These are phyloP conservation scores for Aromia moschata DNA, from an alignment of 2,888 invertebrate genomes.

Conservation along the genomic window DNA sequence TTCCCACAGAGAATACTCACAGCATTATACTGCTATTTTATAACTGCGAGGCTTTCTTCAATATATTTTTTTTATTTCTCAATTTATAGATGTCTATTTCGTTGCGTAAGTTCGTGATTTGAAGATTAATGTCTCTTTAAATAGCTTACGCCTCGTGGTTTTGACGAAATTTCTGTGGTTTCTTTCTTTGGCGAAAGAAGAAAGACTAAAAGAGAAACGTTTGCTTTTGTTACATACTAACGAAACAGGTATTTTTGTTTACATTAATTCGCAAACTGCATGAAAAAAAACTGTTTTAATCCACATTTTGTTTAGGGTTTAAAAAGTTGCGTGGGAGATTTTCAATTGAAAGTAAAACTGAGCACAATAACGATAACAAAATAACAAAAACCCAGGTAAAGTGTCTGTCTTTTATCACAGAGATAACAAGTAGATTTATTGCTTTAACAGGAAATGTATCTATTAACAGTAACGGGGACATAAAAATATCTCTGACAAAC, in stretches of 20 bases:
- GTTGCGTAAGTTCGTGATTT: not conserved
- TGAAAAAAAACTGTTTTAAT: too few species aligned
- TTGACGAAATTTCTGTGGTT: not conserved
- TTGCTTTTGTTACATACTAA: too few species aligned
- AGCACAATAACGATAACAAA: not conserved
- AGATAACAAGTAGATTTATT: not conserved
- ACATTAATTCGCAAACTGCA: too few species aligned
- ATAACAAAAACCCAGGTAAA: not conserved
- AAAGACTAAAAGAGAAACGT: too few species aligned
- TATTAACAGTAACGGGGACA: not conserved
- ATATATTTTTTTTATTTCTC: too few species aligned
- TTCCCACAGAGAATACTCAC: too few species aligned
- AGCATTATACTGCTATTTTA: too few species aligned
- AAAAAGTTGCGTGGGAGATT: not conserved
- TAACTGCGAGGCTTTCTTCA: too few species aligned
- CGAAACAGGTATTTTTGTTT: too few species aligned
- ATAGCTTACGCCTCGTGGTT: not conserved
- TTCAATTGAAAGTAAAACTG: not conserved
- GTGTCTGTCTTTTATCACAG: not conserved
- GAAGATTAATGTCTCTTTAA: not conserved
- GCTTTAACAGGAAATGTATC: not conserved
- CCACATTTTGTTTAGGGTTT: too few species aligned
- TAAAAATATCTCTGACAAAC: not conserved
- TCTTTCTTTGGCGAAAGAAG: too few species aligned
- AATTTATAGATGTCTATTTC: too few species aligned